Evolutionary conservation across 30 jellyfish, hydroid and myxozoan genomes (phyloP), one percentile per base, ranked within the genome.

Genomic region (Sanderia malayensis): DNA sequence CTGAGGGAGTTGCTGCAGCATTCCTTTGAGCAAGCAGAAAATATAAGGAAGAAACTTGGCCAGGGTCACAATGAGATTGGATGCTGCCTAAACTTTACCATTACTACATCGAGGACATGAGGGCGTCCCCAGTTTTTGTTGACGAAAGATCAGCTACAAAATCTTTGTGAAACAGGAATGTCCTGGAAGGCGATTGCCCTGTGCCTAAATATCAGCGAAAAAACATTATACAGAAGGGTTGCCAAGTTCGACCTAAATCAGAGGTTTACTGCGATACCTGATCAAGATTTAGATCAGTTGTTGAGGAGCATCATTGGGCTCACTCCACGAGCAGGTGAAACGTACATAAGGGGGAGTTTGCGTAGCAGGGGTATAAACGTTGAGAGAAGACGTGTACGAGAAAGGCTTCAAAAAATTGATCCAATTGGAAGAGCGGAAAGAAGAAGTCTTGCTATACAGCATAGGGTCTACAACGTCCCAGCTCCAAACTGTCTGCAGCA

Each of bases 241-340:
- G 46, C 46, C n/a, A 60, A 63, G 17, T 63, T 27, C 9, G 60
- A 32, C 46, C 59, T 63, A 4, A 27, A 4, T 59, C 60, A 63
- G 7, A 23, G n/a, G 28, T 63, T 63, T 60, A 63, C 76, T 32
- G 59, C 28, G 4, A 32, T 63, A 8, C 4, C 20, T 63, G 76
- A 63, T 21, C 31, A 63, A 23, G 58, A 31, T 23, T 28, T 63
- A 17, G 76, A 63, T 32, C 19, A 37, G 2, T 2, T 26, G 3
- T 4, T 63, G 4, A 6, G 4, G 23, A 29, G 31, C 9, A 63
- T 63, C 19, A 7, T 63, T 27, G n/a, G 76, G 60, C 10, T 32
- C 22, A 63, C 76, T 1, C 76, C 76, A 27, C 7, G 9, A 4
- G 76, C 59, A 23, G 76, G 76, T 24, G 76, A 63, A 31, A 63